phyloP scores from a whole-genome alignment of 1,140 invertebrate species.

The Asobara japonica region DNA sequence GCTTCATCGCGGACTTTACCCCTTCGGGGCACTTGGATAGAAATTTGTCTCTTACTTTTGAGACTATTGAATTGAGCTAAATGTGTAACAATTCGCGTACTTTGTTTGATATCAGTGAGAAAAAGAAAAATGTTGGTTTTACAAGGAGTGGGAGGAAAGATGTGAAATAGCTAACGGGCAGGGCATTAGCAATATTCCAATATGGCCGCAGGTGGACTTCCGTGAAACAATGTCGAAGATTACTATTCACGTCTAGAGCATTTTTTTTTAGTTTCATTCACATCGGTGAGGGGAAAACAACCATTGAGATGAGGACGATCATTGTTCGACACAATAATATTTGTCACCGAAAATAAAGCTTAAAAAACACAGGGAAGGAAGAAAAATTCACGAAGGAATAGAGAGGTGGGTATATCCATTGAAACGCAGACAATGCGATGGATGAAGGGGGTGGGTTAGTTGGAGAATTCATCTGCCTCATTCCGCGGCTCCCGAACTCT shows the following conservation, averaged over 20 bases:
- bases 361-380: background rate
- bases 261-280: constrained; percentile 4
- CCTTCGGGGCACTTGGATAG: constrained; percentile 12
- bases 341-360: constrained; percentile 65
- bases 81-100: background rate
- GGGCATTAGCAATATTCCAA: constrained; percentile 54
- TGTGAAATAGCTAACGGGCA: constrained; percentile 5
- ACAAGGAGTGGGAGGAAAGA: background rate
- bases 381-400: constrained; percentile 55
- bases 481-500: constrained; percentile 30
- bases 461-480: constrained; percentile 62
- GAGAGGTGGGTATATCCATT: constrained; percentile 61
- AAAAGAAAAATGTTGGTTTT: background rate
- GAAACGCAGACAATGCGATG: constrained; percentile 63
- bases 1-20: constrained; percentile 10
- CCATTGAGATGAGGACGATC: constrained; percentile 53
- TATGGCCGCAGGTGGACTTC: constrained; percentile 56
- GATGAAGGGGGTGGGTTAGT: background rate
- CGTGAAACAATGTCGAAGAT: constrained; percentile 64
- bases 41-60: constrained; percentile 36
- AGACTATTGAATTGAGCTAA: constrained; percentile 6
- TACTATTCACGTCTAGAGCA: constrained; percentile 45
- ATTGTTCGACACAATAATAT: constrained; percentile 68
- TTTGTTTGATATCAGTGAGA: background rate
- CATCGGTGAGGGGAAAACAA: background rate